These are phyloP conservation scores for Florisuga fusca DNA, from an alignment of 2,797 vertebrate genomes.

Conservation along the genomic window DNA sequence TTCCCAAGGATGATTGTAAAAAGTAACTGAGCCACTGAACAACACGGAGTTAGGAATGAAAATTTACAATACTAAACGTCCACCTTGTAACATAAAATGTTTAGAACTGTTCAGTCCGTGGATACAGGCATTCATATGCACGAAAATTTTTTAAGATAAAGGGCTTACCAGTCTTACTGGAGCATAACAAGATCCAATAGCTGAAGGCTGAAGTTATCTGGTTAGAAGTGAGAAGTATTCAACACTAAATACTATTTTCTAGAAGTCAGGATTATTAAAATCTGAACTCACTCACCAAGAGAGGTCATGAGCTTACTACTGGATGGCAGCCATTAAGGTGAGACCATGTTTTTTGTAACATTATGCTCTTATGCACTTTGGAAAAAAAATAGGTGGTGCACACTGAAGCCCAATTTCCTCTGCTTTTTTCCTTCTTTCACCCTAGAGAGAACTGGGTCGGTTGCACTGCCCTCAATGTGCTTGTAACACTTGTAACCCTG, in stretches of 20 bases:
- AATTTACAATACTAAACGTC: background rate
- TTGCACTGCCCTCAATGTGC: background rate
- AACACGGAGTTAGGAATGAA: accelerated
- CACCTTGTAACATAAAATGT: background rate
- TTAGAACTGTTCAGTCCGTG: background rate
- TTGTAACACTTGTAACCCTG: background rate
- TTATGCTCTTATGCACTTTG: background rate
- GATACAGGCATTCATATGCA: background rate
- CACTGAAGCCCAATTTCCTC: background rate
- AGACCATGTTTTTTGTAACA: background rate
- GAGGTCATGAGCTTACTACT: background rate
- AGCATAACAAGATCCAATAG: background rate
- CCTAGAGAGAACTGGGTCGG: background rate
- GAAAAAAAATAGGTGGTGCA: background rate
- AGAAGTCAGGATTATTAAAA: background rate
- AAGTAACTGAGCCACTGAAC: background rate
- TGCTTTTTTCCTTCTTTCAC: background rate
- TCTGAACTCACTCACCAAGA: background rate
- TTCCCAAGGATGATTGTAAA: background rate
- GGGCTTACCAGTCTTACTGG: background rate
- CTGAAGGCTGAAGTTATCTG: background rate
- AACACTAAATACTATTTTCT: background rate
- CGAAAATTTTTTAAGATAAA: background rate
- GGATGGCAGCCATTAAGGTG: background rate
- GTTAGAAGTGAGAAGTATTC: background rate